A percentile compares a stretch with the other conserved stretches of the same genome.
phyloP scores from a whole-genome alignment of 2,888 invertebrate genomes.

The Tenthredo mesomela region DNA sequence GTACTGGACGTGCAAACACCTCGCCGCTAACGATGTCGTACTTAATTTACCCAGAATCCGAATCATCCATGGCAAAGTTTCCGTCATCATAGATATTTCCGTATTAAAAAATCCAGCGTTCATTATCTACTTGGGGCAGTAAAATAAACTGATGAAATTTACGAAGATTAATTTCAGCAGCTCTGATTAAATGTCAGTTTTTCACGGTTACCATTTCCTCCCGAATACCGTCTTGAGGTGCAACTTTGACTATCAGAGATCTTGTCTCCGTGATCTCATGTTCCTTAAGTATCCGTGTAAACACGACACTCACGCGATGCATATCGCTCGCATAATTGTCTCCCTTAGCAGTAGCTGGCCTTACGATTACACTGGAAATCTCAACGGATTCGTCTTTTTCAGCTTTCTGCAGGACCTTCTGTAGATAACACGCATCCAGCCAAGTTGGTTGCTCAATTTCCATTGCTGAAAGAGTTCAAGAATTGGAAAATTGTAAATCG shows the following conservation, averaged over 20 bases:
- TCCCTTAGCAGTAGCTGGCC: slow-evolving; percentile 72
- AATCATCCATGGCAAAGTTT: slow-evolving; percentile 70
- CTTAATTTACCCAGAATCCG: slow-evolving; percentile 58
- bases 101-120: slow-evolving; percentile 64
- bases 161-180: neutral
- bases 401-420: slow-evolving; percentile 66
- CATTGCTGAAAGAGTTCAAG: slow-evolving; percentile 16
- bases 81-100: slow-evolving; percentile 72
- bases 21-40: slow-evolving; percentile 66
- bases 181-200: neutral
- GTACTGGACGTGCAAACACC: slow-evolving; percentile 69
- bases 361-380: slow-evolving; percentile 66
- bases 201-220: slow-evolving; percentile 30
- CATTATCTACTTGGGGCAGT: slow-evolving; percentile 62
- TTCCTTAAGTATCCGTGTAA: slow-evolving; percentile 55
- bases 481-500: too few relatives aligned
- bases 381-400: slow-evolving; percentile 67
- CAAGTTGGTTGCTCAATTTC: slow-evolving; percentile 61
- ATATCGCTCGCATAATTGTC: slow-evolving; percentile 76
- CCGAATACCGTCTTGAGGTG: slow-evolving; percentile 66
- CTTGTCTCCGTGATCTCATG: neutral
- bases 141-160: neutral
- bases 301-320: slow-evolving; percentile 67
- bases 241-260: slow-evolving; percentile 64
- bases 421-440: slow-evolving; percentile 68